Evolutionary conservation across 2,888 invertebrate species (phyloP).

Genomic region (Agonum fuliginosum): DNA sequence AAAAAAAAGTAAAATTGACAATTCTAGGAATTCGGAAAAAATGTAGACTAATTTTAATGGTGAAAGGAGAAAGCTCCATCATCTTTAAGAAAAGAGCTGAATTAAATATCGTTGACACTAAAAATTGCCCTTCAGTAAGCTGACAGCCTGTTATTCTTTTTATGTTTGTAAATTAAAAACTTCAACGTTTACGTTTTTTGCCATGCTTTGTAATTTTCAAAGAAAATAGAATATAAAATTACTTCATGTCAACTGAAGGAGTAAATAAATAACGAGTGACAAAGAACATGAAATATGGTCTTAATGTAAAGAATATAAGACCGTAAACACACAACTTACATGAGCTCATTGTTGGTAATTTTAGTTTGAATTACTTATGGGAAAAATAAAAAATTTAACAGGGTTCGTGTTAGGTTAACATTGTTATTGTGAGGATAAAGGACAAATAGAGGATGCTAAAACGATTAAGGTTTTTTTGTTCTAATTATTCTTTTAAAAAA

Average conservation of each 20-base stretch:
- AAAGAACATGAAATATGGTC: neutral
- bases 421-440: neutral
- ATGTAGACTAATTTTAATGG: too few species aligned
- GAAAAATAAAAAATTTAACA: neutral
- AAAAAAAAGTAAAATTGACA: too few species aligned
- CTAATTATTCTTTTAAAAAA: too few species aligned
- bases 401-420: neutral
- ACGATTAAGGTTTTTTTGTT: neutral
- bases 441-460: neutral
- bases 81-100: too few species aligned
- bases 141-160: neutral
- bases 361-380: neutral
- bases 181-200: neutral
- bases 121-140: too few species aligned
- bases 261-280: conserved; percentile 2
- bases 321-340: neutral
- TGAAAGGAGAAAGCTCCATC: too few species aligned
- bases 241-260: neutral
- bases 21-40: too few species aligned
- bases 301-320: neutral
- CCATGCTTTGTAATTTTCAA: neutral
- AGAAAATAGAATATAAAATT: conserved; percentile 17
- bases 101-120: too few species aligned
- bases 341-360: neutral
- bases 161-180: conserved; percentile 6